phyloP scores from a whole-genome alignment of 2,797 vertebrate genomes.

The Pogonophryne albipinna region DNA sequence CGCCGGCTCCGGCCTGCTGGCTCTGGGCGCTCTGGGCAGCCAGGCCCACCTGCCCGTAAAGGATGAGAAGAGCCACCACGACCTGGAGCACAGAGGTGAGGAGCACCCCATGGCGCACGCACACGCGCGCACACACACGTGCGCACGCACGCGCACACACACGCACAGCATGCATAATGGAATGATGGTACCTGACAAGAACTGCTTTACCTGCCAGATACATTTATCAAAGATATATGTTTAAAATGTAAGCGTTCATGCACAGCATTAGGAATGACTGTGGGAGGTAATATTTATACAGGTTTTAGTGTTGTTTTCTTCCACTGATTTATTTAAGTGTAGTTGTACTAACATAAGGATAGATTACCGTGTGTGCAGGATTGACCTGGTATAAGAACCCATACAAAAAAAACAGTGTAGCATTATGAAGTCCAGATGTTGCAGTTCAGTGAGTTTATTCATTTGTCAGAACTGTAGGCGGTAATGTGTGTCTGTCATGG shows the following conservation, averaged over 20 bases:
- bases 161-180: too few relatives aligned
- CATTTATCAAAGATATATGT: slow-evolving; percentile 29
- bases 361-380: neutral
- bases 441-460: neutral
- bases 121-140: slow-evolving; percentile 2
- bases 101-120: slow-evolving; percentile 50
- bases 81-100: slow-evolving; percentile 96
- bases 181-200: neutral
- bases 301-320: neutral
- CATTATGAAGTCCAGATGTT: neutral
- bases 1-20: slow-evolving; percentile 91
- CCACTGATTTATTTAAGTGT: neutral
- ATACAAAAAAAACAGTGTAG: neutral
- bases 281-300: neutral
- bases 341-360: slow-evolving; percentile 3
- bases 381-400: neutral
- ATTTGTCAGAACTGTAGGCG: neutral
- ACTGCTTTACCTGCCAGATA: slow-evolving; percentile 25
- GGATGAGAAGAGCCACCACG: slow-evolving; percentile 97
- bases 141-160: too few relatives aligned
- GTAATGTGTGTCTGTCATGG: neutral
- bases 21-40: slow-evolving; percentile 92
- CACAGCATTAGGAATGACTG: neutral
- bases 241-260: slow-evolving; percentile 11
- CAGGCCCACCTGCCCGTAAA: slow-evolving; percentile 95